phyloP scores from a whole-genome alignment of 2,113 vertebrate genomes.

The Pituophis catenifer region DNA sequence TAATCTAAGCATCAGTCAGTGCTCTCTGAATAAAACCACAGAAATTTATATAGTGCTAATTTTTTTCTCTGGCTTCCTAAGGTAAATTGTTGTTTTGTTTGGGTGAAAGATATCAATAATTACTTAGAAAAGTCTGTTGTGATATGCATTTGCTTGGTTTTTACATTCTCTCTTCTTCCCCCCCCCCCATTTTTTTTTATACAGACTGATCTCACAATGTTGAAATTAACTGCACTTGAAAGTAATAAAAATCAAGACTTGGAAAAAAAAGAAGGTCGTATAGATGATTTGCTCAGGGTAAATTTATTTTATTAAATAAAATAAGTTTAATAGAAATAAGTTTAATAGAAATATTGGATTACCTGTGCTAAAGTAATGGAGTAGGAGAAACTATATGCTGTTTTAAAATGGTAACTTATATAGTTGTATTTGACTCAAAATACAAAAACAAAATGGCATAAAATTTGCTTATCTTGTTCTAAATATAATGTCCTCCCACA shows the following conservation, averaged over 20 bases:
- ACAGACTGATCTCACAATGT: slow-evolving; percentile 96
- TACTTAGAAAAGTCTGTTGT: neutral
- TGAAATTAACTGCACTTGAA: slow-evolving; percentile 98
- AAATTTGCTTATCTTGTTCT: neutral
- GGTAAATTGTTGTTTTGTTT: neutral
- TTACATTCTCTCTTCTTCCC: neutral
- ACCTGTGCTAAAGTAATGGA: neutral
- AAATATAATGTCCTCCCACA: neutral
- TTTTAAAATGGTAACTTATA: slow-evolving; percentile 10
- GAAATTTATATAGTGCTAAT: neutral
- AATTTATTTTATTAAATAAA: slow-evolving; percentile 55
- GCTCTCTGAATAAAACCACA: neutral
- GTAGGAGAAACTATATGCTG: neutral
- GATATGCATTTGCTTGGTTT: neutral
- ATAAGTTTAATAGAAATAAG: slow-evolving; percentile 17
- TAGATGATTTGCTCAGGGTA: slow-evolving; percentile 99
- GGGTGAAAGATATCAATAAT: neutral
- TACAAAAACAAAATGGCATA: slow-evolving; percentile 2
- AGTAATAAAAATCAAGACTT: slow-evolving; percentile 98
- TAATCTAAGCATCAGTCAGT: neutral
- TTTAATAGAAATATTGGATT: slow-evolving; percentile 28
- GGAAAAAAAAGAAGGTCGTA: slow-evolving; percentile 99
- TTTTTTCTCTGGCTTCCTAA: neutral
- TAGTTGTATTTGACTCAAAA: slow-evolving; percentile 14
- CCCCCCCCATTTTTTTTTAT: slow-evolving; percentile 40